phyloP scores from a whole-genome alignment of 2,797 vertebrate genomes.

The Dallia pectoralis region DNA sequence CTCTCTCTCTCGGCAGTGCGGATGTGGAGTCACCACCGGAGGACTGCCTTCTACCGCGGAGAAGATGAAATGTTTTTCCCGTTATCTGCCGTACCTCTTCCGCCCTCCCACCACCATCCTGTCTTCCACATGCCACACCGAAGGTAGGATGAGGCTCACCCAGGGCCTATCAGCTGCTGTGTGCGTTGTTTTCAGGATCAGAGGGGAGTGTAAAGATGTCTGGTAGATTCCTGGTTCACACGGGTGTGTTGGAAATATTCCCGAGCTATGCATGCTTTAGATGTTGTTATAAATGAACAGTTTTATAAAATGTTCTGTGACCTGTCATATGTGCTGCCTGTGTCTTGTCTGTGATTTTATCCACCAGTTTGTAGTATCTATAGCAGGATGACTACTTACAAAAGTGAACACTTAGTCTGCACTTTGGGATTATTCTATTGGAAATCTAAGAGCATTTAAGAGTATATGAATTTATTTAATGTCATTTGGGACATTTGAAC shows the following conservation, averaged over 20 bases:
- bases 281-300: background rate
- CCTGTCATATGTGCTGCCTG: background rate
- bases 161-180: constrained; percentile 45
- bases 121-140: constrained; percentile 92
- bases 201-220: background rate
- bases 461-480: too few species aligned
- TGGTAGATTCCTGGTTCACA: background rate
- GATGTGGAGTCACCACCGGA: constrained; percentile 73
- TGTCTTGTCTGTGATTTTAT: background rate
- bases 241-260: constrained; percentile 23
- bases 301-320: background rate
- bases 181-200: constrained; percentile 15
- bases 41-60: constrained; percentile 65
- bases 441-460: background rate
- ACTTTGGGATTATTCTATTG: background rate
- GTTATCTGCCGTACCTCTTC: constrained; percentile 94
- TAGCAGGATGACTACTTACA: background rate
- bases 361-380: background rate
- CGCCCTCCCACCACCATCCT: constrained; percentile 92
- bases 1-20: constrained; percentile 68
- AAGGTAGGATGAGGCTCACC: constrained; percentile 82
- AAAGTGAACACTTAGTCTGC: background rate
- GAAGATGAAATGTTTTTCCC: constrained; percentile 98
- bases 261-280: background rate
- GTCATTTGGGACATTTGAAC: too few species aligned